A percentile compares a stretch with the other conserved stretches of the same genome.
phyloP scores from a whole-genome alignment of 2,888 invertebrate species.

The Xanthia icteritia region DNA sequence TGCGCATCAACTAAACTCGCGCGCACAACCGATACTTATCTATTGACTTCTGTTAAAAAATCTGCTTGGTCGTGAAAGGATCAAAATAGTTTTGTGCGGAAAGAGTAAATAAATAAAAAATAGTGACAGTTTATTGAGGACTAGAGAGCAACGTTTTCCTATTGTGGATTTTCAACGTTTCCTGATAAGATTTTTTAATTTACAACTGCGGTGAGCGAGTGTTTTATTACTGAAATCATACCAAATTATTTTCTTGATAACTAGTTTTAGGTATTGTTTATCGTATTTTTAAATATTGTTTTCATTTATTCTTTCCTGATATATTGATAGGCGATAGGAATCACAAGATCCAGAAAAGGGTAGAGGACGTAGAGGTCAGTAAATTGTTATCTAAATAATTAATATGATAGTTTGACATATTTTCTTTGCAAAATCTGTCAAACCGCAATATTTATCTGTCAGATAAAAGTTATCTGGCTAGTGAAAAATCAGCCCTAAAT shows the following conservation, averaged over 20 bases:
- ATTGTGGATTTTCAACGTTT: conserved; percentile 65
- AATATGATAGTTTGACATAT: not conserved
- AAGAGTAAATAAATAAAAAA: conserved; percentile 8
- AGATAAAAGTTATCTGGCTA: not conserved
- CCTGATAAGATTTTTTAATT: conserved; percentile 79
- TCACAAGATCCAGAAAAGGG: not conserved
- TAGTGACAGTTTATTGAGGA: conserved; percentile 60
- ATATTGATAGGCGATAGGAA: not conserved
- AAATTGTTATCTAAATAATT: not conserved
- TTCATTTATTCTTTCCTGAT: not conserved
- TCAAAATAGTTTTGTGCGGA: conserved; percentile 14
- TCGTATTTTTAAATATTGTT: not conserved
- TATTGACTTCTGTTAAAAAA: conserved; percentile 30
- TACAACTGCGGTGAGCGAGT: conserved; percentile 80
- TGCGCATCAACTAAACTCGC: conserved; percentile 59
- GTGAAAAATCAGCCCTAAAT: not conserved
- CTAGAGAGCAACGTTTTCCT: conserved; percentile 59
- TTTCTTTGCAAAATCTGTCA: not conserved
- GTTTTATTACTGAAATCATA: conserved; percentile 64
- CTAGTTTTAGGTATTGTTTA: not conserved
- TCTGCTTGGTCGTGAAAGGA: conserved; percentile 24
- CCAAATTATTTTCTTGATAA: conserved; percentile 29
- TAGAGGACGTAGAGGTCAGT: not conserved
- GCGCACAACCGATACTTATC: conserved; percentile 49
- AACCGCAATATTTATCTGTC: not conserved